A percentile compares a stretch with the other conserved stretches of the same genome.
Evolutionary conservation across 2,113 vertebrate genomes (phyloP).

Genomic region (Malurus alboscapulatus): DNA sequence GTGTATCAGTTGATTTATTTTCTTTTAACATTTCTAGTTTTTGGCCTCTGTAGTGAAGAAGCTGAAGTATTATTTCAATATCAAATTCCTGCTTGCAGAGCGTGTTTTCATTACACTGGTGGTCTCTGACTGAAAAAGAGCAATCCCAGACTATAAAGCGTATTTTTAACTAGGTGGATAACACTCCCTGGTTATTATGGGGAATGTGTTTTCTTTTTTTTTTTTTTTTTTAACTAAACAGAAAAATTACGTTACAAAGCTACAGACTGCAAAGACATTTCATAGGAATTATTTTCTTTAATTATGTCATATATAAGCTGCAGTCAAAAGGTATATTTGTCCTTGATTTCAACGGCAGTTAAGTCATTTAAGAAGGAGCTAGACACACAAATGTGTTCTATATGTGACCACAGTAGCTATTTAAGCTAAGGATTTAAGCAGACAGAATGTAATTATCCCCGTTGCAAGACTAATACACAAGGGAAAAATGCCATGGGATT

Average conservation of each 20-base stretch:
- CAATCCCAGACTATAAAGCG: not conserved
- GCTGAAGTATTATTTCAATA: not conserved
- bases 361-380: not conserved
- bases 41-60: not conserved
- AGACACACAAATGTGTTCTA: slow-evolving; percentile 23
- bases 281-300: not conserved
- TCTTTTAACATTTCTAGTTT: not conserved
- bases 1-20: not conserved
- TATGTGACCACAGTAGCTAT: slow-evolving; percentile 32
- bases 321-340: not conserved
- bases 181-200: not conserved
- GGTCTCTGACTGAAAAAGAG: not conserved
- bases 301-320: not conserved
- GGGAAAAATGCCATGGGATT: slow-evolving; percentile 39
- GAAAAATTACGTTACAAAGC: not conserved
- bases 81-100: not conserved
- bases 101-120: not conserved
- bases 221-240: not conserved
- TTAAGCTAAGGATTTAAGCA: slow-evolving; percentile 32
- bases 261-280: not conserved
- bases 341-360: not conserved
- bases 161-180: not conserved
- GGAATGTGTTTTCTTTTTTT: not conserved
- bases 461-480: slow-evolving; percentile 25
- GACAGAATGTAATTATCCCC: slow-evolving; percentile 44